A percentile compares a stretch with the other conserved stretches of the same genome.
These are phyloP conservation scores for Natator depressus DNA, from an alignment of 2,113 vertebrate species.

Conservation along the genomic window DNA sequence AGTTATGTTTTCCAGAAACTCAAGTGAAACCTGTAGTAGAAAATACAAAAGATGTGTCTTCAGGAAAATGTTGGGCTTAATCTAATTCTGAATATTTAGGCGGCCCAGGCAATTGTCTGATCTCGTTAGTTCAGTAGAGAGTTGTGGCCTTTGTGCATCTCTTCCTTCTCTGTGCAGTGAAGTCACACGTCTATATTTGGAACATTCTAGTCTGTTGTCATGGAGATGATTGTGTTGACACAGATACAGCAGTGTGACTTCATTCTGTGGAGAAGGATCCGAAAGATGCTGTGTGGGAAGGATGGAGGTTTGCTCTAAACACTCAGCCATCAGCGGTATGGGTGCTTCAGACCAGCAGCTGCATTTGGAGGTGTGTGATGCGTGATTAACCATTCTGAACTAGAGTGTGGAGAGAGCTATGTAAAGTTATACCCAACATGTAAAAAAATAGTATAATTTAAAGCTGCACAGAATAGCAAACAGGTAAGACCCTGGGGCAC, in stretches of 20 bases:
- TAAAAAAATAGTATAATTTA: background rate
- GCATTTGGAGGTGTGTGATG: background rate
- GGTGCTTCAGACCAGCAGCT: background rate
- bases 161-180: conserved; percentile 35
- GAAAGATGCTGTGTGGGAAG: background rate
- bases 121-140: background rate
- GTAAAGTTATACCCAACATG: background rate
- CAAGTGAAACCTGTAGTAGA: background rate
- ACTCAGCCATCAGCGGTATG: background rate
- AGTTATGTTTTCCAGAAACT: background rate
- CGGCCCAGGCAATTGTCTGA: background rate
- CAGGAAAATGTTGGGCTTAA: background rate
- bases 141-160: background rate
- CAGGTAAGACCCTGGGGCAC: background rate
- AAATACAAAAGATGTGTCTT: background rate
- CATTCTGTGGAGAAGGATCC: conserved; percentile 30
- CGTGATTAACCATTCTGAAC: background rate
- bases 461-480: background rate
- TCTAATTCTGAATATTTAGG: background rate
- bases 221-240: conserved; percentile 71
- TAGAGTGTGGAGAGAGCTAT: background rate
- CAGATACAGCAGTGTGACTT: conserved; percentile 52
- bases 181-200: conserved; percentile 66
- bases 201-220: conserved; percentile 66
- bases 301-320: conserved; percentile 1